Evolutionary conservation across 2,797 vertebrate species (phyloP).

Genomic region (Anabas testudineus): DNA sequence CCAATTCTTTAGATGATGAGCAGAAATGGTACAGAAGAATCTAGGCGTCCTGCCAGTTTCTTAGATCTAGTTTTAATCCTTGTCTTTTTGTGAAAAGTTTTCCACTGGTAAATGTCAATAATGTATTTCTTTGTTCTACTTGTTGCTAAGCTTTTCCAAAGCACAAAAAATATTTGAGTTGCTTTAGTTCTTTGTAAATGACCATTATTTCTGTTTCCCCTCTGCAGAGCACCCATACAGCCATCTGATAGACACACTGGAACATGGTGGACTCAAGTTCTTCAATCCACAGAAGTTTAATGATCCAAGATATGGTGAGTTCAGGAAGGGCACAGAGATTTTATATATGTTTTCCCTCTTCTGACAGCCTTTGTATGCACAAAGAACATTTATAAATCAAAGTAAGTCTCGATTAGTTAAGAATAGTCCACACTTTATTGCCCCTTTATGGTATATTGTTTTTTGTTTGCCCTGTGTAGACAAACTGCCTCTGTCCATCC

Average conservation of each 20-base stretch:
- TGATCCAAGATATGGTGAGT: constrained; percentile 93
- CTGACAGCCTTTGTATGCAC: neutral
- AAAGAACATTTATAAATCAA: neutral
- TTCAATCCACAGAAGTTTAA: constrained; percentile 92
- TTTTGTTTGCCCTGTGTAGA: constrained; percentile 78
- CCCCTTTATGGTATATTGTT: neutral
- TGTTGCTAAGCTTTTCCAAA: neutral
- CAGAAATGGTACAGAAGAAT: neutral
- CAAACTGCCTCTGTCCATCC: constrained; percentile 92
- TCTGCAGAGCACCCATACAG: constrained; percentile 88
- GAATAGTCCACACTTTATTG: neutral
- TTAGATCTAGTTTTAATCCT: neutral
- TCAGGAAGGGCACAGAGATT: neutral
- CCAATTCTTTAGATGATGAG: neutral
- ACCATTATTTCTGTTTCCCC: constrained; percentile 17
- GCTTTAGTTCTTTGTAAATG: neutral
- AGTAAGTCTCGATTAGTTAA: neutral
- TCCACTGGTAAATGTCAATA: neutral
- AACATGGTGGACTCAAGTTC: constrained; percentile 86
- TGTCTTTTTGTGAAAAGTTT: neutral
- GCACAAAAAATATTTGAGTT: neutral
- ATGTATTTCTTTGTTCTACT: neutral
- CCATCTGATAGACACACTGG: constrained; percentile 88
- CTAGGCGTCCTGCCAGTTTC: neutral
- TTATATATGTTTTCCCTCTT: neutral